Percentiles rank a stretch among this genome's conserved stretches.
These are phyloP conservation scores for Bombus affinis DNA, from an alignment of 1,140 invertebrate genomes.

Conservation along the genomic window DNA sequence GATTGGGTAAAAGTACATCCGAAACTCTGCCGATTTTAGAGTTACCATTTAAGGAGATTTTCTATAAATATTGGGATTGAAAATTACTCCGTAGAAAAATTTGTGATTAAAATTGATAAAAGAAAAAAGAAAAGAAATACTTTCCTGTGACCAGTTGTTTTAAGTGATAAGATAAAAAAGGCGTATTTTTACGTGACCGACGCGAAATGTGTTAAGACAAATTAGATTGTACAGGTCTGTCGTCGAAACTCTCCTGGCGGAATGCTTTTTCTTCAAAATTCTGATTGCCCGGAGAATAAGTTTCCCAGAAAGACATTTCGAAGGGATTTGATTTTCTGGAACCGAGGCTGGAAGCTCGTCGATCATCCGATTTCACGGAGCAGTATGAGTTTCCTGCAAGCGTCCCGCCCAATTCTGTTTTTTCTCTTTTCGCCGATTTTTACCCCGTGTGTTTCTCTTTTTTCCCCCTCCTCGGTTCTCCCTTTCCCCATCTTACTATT, in stretches of 20 bases:
- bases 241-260: background rate
- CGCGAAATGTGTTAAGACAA: background rate
- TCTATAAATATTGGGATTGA: too few relatives aligned
- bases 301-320: slow-evolving; percentile 12
- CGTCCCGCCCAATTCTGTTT: slow-evolving; percentile 21
- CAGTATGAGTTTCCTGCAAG: slow-evolving; percentile 17
- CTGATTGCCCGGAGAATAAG: background rate
- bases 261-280: background rate
- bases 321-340: slow-evolving; percentile 31
- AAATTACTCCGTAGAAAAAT: too few relatives aligned
- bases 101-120: too few relatives aligned
- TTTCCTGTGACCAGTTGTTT: background rate
- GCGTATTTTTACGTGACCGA: background rate
- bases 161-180: background rate
- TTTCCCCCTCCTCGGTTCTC: background rate
- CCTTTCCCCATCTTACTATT: slow-evolving; percentile 23
- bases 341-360: slow-evolving; percentile 17
- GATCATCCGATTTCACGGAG: slow-evolving; percentile 37
- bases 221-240: background rate
- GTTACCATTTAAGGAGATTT: too few relatives aligned
- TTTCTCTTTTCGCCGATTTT: slow-evolving; percentile 41
- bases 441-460: slow-evolving; percentile 11
- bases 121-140: too few relatives aligned
- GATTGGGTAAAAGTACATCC: too few relatives aligned
- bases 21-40: too few relatives aligned